Base-by-base conservation (phyloP, 2,797 vertebrate genomes). In the Danio albolineatus region DNA sequence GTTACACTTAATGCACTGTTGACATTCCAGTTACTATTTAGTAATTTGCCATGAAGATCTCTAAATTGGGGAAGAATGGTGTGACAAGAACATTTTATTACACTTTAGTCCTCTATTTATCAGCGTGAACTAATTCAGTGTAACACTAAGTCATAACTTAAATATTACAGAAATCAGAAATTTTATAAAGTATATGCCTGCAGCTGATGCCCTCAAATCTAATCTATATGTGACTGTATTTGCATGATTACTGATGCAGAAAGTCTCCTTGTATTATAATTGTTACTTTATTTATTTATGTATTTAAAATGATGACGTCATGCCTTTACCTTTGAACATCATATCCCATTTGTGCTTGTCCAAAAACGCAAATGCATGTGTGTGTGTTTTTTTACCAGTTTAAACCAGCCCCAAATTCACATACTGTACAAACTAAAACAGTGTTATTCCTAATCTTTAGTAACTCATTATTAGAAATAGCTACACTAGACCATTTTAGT, bases 1-100 rank as follows among this genome's bases (percentile, higher is more conserved):
- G 81, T 87, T 83, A 83, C 83, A 87, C 69, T 82, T 82, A 78
- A 79, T 78, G 81, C 83, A 75, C 81, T 80, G 56, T 75, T 87
- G 80, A 77, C 38, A 72, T 78, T 82, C 67, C 36, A 85, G 72
- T 79, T 80, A 81, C 83, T 85, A 83, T 78, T 49, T 59, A 79
- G 72, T 81, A 81, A 84, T 83, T 72, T 69, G 75, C 60, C 79
- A 77, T 80, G 61, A 65, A 83, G 72, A 48, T 46, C 73, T 79
- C 69, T 75, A 83, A 86, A 81, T 85, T 74, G 48, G 54, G 28
- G 82, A 78, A 79, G 78, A 80, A 81, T 78, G 48, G 73, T 75
- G 38, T 72, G 49, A 44, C 74, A 17, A 74, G 21, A 43, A 64
- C 21, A 51, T 64, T 54, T 61, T 21, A 79, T 76, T 79, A 56